Evolutionary conservation across 2,797 vertebrate species (phyloP).

Genomic region (Aplochiton taeniatus): DNA sequence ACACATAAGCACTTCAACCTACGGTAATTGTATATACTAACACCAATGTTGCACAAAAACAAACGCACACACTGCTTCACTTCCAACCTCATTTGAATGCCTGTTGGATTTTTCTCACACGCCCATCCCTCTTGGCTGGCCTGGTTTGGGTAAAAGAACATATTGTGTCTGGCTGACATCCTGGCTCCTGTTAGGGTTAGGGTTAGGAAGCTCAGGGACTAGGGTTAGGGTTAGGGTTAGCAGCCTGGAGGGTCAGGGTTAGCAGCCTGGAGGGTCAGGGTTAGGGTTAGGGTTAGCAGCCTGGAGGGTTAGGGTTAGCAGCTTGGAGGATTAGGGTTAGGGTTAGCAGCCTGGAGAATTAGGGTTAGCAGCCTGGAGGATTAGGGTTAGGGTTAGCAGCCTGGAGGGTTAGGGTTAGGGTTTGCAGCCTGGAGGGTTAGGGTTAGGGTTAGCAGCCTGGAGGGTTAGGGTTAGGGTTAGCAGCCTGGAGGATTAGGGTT

Average conservation of each 20-base stretch:
- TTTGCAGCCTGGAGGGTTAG: conserved; percentile 45
- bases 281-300: conserved; percentile 51
- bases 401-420: conserved; percentile 40
- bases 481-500: conserved; percentile 46
- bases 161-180: conserved; percentile 29
- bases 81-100: conserved; percentile 16
- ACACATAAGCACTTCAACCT: no score
- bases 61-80: not conserved
- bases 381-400: conserved; percentile 51
- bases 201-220: conserved; percentile 47
- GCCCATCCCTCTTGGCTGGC: conserved; percentile 26
- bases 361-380: conserved; percentile 46
- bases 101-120: conserved; percentile 34
- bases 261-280: conserved; percentile 45
- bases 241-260: conserved; percentile 45
- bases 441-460: conserved; percentile 46
- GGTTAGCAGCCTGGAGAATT: conserved; percentile 46
- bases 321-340: conserved; percentile 41
- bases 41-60: no score
- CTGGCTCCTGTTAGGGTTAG: conserved; percentile 29
- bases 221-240: no score
- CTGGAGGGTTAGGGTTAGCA: conserved; percentile 45
- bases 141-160: conserved; percentile 22
- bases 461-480: conserved; percentile 46
- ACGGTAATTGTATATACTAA: no score